Conservation (phyloP, 92 coral and sea anemone genomes). For the Metridium senile region DNA sequence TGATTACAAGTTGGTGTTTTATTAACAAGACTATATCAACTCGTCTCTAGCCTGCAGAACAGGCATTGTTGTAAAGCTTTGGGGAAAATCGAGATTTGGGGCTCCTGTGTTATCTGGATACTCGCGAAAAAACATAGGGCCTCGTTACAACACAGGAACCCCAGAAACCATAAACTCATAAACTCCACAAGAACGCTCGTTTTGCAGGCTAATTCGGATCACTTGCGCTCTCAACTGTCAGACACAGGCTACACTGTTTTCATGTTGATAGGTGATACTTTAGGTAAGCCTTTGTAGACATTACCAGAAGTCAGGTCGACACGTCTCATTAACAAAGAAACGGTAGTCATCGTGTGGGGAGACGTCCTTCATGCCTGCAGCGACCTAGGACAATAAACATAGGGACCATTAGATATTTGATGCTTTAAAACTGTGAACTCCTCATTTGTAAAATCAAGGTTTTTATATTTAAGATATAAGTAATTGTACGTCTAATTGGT, state of each 20-base stretch:
- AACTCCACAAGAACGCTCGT: no score
- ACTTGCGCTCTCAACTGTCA: no score
- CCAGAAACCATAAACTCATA: no score
- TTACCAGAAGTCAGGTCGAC: constrained; percentile 40
- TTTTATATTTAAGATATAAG: constrained; percentile 11
- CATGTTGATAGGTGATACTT: constrained; percentile 53
- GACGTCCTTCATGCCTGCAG: constrained; percentile 26
- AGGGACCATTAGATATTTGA: neutral
- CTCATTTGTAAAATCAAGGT: neutral
- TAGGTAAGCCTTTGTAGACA: neutral
- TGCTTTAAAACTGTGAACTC: neutral
- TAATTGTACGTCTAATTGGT: neutral
- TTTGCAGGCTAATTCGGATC: no score
- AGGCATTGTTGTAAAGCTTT: no score
- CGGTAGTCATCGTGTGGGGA: constrained; percentile 50
- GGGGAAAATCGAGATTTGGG: no score
- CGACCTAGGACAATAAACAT: neutral
- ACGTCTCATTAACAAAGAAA: constrained; percentile 60
- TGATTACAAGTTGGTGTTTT: no score
- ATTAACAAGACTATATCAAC: no score
- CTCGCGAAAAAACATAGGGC: no score
- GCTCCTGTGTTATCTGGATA: no score
- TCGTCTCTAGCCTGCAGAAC: no score
- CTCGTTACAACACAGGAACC: no score
- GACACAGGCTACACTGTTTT: neutral